Base-by-base conservation (phyloP, 2,113 vertebrate genomes). In the Turnix velox region DNA sequence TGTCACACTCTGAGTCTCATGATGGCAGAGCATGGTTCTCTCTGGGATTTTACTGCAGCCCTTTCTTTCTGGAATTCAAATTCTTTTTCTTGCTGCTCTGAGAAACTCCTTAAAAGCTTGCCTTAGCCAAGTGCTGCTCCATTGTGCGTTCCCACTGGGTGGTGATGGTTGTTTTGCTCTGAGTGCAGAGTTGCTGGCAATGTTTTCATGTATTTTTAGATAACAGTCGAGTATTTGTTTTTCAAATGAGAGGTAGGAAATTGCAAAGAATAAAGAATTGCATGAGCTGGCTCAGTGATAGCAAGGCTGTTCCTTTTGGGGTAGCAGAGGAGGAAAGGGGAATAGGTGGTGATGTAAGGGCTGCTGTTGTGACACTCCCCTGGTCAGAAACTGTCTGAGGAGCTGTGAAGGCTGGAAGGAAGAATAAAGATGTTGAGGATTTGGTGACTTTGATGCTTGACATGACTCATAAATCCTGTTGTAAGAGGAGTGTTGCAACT, bases 191-290 rank as follows among this genome's bases (percentile, higher is more conserved):
- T 87, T 90, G 95, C 80, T 95, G 93, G 93, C 94, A 95, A 28
- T 75, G 92, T 65, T 95, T 94, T 94, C 93, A 94, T 93, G 65
- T 84, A 88, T 93, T 96, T 96, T 96, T 93, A 95, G 95, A 88
- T 93, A 96, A 96, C 91, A 93, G 88, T 81, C 65, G 84, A 92
- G 84, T 95, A 94, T 96, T 96, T 92, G 92, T 92, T 96, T 97
- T 95, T 92, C 84, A 75, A 93, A 83, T 67, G 68, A 78, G 92
- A 92, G 82, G 87, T 96, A 93, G 89, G 95, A 94, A 96, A 90
- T 91, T 93, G 73, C 92, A 94, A 95, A 96, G 89, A 93, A 91
- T 96, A 88, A 96, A 95, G 91, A 95, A 96, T 90, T 92, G 39
- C 90, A 84, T 90, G 77, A 93, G 92, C 35, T 94, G 93, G 92